Evolutionary conservation across 1,140 invertebrate species (phyloP).

Genomic region (Cherax quadricarinatus): DNA sequence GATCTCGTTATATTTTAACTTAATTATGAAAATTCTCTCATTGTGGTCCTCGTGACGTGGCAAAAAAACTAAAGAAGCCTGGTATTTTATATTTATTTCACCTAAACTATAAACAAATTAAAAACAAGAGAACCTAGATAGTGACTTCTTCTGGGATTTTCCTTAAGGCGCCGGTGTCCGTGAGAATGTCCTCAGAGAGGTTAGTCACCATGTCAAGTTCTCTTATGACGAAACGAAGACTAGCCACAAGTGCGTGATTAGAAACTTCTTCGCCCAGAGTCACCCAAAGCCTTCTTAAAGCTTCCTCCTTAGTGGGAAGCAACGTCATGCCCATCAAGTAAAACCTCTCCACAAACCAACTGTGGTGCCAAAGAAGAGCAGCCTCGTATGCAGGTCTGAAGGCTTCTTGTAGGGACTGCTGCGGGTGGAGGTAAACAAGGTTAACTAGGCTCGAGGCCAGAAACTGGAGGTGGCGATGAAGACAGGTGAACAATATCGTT

Average conservation of each 20-base stretch:
- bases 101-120: neutral
- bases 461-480: slow-evolving; percentile 60
- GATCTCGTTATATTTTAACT: too few species aligned
- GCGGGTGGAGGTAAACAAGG: neutral
- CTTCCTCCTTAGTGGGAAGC: slow-evolving; percentile 31
- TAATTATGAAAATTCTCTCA: too few species aligned
- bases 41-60: too few species aligned
- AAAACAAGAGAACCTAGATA: neutral
- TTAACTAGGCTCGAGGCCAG: neutral
- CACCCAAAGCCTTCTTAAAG: neutral
- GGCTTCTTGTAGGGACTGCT: neutral
- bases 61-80: too few species aligned
- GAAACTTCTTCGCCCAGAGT: neutral
- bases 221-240: neutral
- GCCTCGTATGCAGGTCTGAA: slow-evolving; percentile 29
- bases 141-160: slow-evolving; percentile 32
- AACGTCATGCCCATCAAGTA: slow-evolving; percentile 33
- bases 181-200: slow-evolving; percentile 18
- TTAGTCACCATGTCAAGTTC: slow-evolving; percentile 26
- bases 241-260: neutral
- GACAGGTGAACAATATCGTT: slow-evolving; percentile 40
- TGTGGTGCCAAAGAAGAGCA: slow-evolving; percentile 27
- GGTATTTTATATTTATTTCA: neutral
- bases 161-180: neutral
- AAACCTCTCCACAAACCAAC: slow-evolving; percentile 38